Evolutionary conservation across 2,113 vertebrate genomes (phyloP), one percentile per base, ranked within the genome.

Genomic region (Poeciliopsis retropinna): DNA sequence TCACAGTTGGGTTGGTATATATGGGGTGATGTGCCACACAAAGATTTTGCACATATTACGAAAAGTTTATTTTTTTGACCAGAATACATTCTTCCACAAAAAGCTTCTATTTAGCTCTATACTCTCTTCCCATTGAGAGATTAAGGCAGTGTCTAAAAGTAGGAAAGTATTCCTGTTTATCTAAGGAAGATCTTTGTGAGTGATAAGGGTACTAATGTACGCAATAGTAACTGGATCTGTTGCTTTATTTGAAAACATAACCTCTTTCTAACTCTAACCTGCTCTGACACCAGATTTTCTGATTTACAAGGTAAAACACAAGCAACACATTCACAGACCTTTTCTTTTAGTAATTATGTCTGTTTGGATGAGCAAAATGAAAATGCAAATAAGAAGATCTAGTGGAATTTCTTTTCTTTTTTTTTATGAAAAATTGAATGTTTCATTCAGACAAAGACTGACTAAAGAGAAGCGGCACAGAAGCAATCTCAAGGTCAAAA

Each of bases 401-500:
- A 12, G 39, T 0, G 34, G 30, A 31, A 31, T 31, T 75, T 60
- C 72, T 39, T 9, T 0, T 0, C 31, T 67, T 30, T 0, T 72
- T 44, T 0, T 63, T 31, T 47, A 62, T 72, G 27, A 67, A 75
- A 84, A 61, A 71, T 63, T 57, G 3, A 73, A 78, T 30, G 32
- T 83, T 67, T 5, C 12, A 64, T 28, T 67, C 19, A 64, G 76
- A 72, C 4, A 27, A 15, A 71, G 37, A 60, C 27, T 28, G 13
- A 22, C 44, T 41, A 79, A 61, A 64, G 30, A 60, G 39, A 67
- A 4, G n/a, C 1, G 32, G 63, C 57, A 67, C 75, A 78, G 47
- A 75, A 37, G 44, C 44, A 44, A 68, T 66, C 69, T 81, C 82
- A 92, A 92, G 91, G 91, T 90, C 84, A 92, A 70, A 85, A 65